A percentile compares a stretch with the other conserved stretches of the same genome.
These are phyloP conservation scores for Tychaedon coryphoeus DNA, from an alignment of 2,113 vertebrate species.

Conservation along the genomic window DNA sequence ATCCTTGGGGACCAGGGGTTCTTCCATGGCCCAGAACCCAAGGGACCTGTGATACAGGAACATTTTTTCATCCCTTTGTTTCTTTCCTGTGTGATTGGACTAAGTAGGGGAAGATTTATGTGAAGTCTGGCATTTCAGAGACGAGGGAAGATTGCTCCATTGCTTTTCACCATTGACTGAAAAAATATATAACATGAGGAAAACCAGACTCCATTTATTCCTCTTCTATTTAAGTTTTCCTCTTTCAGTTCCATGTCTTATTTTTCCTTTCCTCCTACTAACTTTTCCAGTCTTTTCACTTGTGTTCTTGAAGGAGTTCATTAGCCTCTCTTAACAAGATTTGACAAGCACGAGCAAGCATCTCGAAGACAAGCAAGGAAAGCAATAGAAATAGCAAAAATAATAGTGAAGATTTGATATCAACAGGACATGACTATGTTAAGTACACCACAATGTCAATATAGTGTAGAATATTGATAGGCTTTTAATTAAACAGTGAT, in stretches of 20 bases:
- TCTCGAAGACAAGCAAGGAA: neutral
- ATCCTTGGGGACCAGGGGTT: neutral
- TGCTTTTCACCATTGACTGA: neutral
- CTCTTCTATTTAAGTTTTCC: neutral
- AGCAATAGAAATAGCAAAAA: neutral
- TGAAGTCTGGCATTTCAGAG: neutral
- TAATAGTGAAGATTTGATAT: neutral
- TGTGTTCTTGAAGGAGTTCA: neutral
- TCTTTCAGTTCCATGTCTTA: neutral
- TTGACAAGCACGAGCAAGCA: neutral
- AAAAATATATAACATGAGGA: neutral
- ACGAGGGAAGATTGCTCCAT: neutral
- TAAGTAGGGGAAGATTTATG: neutral
- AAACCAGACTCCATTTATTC: neutral
- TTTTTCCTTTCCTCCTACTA: neutral
- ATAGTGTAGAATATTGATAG: neutral
- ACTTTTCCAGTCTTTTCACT: neutral
- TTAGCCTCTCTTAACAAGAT: conserved; percentile 1
- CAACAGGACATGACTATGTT: neutral
- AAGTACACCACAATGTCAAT: neutral
- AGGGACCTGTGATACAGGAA: neutral
- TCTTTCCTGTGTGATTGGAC: neutral
- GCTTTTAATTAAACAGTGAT: neutral
- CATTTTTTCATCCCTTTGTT: neutral
- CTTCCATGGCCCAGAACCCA: neutral